Base-by-base conservation (phyloP, 2,113 vertebrate genomes). In the Thalassoma bifasciatum region DNA sequence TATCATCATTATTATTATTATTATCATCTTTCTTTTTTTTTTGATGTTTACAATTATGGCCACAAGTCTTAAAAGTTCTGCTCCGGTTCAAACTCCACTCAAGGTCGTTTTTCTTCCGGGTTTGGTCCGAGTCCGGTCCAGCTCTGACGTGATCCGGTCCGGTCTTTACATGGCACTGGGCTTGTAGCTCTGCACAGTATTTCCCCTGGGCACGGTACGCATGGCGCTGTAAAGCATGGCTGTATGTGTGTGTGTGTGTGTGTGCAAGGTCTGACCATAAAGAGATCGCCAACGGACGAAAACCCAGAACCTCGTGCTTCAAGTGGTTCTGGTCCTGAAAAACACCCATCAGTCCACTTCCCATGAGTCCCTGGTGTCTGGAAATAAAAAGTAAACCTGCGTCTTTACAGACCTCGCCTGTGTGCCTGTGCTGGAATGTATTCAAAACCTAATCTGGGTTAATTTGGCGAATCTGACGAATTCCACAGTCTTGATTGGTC, bases 401-500 rank as follows among this genome's bases (percentile, higher is more conserved):
- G 21, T 66, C 51, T 80, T 70, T 81, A 84, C 82, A 88, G 84
- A 89, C 70, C 67, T 50, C 75, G 65, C 61, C 84, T 83, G 85
- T 74, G 79, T 78, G 65, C 61, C 84, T 83, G 85, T 74, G 79
- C 81, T 91, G 91, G 89, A 92, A 92, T 91, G 89, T 91, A 86
- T 92, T 87, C 59, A 86, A 78, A 84, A 84, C 9, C 2, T 56
- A 63, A 70, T 79, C 63, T 74, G 57, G 69, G 51, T 71, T 82
- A 36, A 72, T 65, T 75, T 84, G 62, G 58, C 36, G 49, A 64
- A 71, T 85, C 79, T 75, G 80, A 63, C 22, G 60, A 77, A 72
- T 72, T 86, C 86, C 90, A 90, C 89, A 88, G 91, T 91, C 89
- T 86, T 75, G 66, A 82, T 86, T 87, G 86, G 90, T 91, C 85